Conservation (phyloP, 2,797 vertebrate genomes). For the Arnoldichthys spilopterus region DNA sequence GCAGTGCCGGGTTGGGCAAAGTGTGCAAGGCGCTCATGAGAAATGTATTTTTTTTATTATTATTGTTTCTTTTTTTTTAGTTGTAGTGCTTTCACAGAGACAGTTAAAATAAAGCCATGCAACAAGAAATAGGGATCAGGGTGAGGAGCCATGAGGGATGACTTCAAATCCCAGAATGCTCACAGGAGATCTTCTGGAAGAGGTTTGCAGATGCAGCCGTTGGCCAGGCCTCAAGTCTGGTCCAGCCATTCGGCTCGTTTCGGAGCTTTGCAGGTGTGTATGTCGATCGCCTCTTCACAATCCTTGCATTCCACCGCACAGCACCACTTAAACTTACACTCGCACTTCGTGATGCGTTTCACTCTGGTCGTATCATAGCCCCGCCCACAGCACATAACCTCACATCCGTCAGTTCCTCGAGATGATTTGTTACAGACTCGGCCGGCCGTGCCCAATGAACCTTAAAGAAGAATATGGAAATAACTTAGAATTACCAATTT, state of each 20-base stretch:
- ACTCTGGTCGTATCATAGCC: conserved; percentile 96
- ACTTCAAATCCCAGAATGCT: conserved; percentile 84
- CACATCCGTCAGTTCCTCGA: conserved; percentile 92
- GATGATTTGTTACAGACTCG: conserved; percentile 92
- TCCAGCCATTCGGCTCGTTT: conserved; percentile 86
- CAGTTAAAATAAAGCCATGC: conserved; percentile 80
- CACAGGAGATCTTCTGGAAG: conserved; percentile 74
- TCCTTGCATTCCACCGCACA: conserved; percentile 97
- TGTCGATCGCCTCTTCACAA: conserved; percentile 94
- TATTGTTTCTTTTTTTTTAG: conserved; percentile 1
- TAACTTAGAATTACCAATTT: background rate
- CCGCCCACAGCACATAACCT: conserved; percentile 98
- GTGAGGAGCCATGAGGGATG: conserved; percentile 72
- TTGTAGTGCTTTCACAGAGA: conserved; percentile 80
- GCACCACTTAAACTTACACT: conserved; percentile 99
- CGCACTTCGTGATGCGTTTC: conserved; percentile 94
- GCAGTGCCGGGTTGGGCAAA: conserved; percentile 50
- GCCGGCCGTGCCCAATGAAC: conserved; percentile 94
- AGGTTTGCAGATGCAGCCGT: conserved; percentile 50
- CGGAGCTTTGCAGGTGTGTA: conserved; percentile 97
- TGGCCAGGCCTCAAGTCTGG: conserved; percentile 74
- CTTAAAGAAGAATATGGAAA: conserved; percentile 67
- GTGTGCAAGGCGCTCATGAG: conserved; percentile 67
- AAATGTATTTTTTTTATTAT: conserved; percentile 64
- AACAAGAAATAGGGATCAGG: conserved; percentile 69